Evolutionary conservation across 2,888 invertebrate species (phyloP).

Genomic region (Drosophila anomalata): DNA sequence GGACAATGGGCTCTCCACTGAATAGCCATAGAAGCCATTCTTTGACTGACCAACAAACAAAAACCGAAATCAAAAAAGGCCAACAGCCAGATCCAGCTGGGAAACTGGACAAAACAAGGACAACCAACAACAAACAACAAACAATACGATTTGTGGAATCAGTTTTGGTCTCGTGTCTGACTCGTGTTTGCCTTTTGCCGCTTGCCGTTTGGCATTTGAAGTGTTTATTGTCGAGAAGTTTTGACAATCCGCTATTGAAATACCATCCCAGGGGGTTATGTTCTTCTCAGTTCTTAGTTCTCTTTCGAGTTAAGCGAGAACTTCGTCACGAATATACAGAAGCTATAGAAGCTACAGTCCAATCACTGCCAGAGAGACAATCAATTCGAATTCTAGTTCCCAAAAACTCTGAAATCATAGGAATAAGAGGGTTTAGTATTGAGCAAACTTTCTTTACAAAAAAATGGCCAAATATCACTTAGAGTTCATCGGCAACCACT

Average conservation of each 20-base stretch:
- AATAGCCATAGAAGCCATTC: constrained; percentile 31
- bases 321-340: background rate
- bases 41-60: constrained; percentile 32
- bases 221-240: constrained; percentile 65
- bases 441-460: background rate
- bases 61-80: constrained; percentile 24
- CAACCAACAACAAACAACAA: constrained; percentile 12
- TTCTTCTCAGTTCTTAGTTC: background rate
- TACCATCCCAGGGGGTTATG: constrained; percentile 1
- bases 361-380: background rate
- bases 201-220: constrained; percentile 51
- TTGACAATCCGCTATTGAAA: constrained; percentile 45
- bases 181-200: constrained; percentile 43
- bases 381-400: background rate
- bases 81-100: constrained; percentile 3
- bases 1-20: constrained; percentile 25
- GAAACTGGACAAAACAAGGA: constrained; percentile 4
- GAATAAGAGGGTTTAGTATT: too few species aligned
- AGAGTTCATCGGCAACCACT: constrained; percentile 9
- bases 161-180: constrained; percentile 41
- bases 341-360: background rate
- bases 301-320: constrained; percentile 1
- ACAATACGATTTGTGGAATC: constrained; percentile 38
- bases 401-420: too few species aligned
- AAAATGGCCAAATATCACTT: background rate